A percentile compares a stretch with the other conserved stretches of the same genome.
Evolutionary conservation across 2,113 vertebrate species (phyloP).

Genomic region (Stegostoma tigrinum): DNA sequence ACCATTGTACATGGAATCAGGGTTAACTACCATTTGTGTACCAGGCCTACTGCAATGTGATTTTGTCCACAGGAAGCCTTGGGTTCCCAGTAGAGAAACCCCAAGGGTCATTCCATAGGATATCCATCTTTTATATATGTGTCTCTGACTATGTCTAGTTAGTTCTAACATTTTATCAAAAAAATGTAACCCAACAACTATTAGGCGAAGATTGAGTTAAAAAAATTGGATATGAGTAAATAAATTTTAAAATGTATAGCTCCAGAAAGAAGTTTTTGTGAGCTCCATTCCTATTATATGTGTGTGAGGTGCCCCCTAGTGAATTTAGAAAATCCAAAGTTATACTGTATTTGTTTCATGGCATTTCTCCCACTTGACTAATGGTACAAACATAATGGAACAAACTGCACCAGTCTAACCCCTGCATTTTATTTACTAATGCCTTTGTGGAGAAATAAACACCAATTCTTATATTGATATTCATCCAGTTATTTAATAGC

Average conservation of each 20-base stretch:
- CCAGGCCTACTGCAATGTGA: background rate
- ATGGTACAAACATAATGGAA: background rate
- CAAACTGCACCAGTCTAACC: no score
- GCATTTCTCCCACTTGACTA: background rate
- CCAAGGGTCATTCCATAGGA: background rate
- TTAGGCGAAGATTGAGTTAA: background rate
- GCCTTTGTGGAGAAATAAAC: background rate
- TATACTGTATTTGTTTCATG: background rate
- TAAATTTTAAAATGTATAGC: background rate
- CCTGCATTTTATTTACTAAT: background rate
- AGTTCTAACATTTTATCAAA: background rate
- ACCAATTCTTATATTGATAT: background rate
- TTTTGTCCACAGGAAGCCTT: background rate
- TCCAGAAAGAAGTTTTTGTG: background rate
- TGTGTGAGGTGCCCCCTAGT: conserved; percentile 35
- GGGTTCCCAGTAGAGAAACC: no score
- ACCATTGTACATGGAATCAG: background rate
- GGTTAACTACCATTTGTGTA: background rate
- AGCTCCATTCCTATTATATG: background rate
- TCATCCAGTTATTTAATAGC: background rate
- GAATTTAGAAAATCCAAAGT: background rate
- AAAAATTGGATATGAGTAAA: background rate
- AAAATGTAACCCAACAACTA: background rate
- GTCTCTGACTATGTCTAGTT: background rate
- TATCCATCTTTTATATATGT: background rate